These are phyloP conservation scores for Dynastes hyllus DNA, from an alignment of 2,888 invertebrate genomes.

Conservation along the genomic window DNA sequence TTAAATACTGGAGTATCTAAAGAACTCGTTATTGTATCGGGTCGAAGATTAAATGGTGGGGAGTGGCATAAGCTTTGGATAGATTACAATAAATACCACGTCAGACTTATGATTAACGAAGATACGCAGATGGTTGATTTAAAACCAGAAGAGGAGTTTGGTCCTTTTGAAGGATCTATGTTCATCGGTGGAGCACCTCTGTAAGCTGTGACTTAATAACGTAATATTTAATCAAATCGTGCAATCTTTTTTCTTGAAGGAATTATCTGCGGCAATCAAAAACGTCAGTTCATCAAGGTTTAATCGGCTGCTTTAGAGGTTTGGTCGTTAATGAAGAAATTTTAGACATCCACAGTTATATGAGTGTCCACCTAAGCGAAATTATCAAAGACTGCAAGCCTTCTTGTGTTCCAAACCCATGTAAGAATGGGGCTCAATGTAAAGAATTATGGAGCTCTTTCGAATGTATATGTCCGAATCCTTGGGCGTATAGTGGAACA, in stretches of 20 bases:
- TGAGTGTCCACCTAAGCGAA: slow-evolving; percentile 92
- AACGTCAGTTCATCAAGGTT: slow-evolving; percentile 88
- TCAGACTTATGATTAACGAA: slow-evolving; percentile 93
- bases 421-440: slow-evolving; percentile 92
- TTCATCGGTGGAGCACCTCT: slow-evolving; percentile 94
- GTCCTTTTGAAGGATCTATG: slow-evolving; percentile 94
- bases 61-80: slow-evolving; percentile 98
- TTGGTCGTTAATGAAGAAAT: slow-evolving; percentile 93
- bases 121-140: slow-evolving; percentile 92
- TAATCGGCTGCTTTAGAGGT: slow-evolving; percentile 95
- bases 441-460: slow-evolving; percentile 95
- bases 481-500: slow-evolving; percentile 92
- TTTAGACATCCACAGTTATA: slow-evolving; percentile 92
- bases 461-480: slow-evolving; percentile 93
- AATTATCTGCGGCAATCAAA: slow-evolving; percentile 78
- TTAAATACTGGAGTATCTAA: slow-evolving; percentile 88
- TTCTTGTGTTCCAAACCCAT: slow-evolving; percentile 95
- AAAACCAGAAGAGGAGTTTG: slow-evolving; percentile 89
- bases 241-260: slow-evolving; percentile 49
- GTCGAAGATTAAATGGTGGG: slow-evolving; percentile 88
- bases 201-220: slow-evolving; percentile 74
- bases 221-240: too few species aligned
- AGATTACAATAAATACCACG: slow-evolving; percentile 95
- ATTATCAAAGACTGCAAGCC: slow-evolving; percentile 95
- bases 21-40: slow-evolving; percentile 87